A percentile compares a stretch with the other conserved stretches of the same genome.
Evolutionary conservation across 1,140 invertebrate species (phyloP).

Genomic region (Ditylenchus dipsaci): DNA sequence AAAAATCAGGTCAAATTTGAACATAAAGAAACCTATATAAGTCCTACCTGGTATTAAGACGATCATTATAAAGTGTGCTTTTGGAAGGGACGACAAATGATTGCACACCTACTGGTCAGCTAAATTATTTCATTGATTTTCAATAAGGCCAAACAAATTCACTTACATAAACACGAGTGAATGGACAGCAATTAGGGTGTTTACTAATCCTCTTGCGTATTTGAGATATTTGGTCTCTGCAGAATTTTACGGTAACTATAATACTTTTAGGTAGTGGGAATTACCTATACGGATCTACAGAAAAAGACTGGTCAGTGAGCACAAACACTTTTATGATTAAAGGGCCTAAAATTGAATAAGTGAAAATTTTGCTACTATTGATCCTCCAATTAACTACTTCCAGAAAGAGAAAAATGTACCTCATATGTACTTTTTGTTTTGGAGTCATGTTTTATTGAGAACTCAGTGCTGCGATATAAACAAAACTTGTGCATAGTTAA

Average conservation of each 20-base stretch:
- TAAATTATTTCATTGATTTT: constrained; percentile 23
- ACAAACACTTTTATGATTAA: constrained; percentile 96
- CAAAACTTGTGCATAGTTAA: no score
- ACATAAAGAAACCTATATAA: no score
- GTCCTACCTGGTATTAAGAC: constrained; percentile 74
- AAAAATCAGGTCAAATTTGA: no score
- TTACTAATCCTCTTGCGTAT: constrained; percentile 62
- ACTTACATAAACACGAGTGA: constrained; percentile 76
- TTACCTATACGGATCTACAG: constrained; percentile 65
- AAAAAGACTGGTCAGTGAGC: constrained; percentile 83
- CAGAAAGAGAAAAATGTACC: no score
- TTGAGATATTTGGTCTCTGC: constrained; percentile 72
- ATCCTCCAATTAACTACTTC: no score
- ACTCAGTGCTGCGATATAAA: no score
- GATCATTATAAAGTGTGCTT: constrained; percentile 94
- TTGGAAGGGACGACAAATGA: constrained; percentile 87
- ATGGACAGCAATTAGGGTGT: constrained; percentile 84
- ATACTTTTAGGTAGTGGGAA: no score
- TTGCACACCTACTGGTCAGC: constrained; percentile 79
- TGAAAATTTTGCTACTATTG: no score
- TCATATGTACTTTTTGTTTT: no score
- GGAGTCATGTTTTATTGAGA: no score
- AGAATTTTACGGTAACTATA: no score
- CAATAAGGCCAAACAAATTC: constrained; percentile 32
- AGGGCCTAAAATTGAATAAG: constrained; percentile 60